Conservation (phyloP, 2,797 vertebrate genomes). For the Eupleurogrammus muticus region DNA sequence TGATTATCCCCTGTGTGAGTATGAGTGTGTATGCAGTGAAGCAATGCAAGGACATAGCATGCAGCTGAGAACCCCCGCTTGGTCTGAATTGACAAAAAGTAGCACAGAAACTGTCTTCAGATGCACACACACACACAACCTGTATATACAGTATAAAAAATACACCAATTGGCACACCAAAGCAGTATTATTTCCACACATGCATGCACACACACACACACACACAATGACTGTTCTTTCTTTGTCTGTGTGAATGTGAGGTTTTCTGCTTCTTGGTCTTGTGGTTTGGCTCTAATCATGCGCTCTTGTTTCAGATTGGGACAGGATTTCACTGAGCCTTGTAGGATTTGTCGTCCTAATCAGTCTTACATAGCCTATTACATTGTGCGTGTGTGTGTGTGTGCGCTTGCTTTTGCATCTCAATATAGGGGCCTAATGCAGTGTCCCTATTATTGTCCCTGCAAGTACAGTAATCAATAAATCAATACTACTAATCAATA, state of each 20-base stretch:
- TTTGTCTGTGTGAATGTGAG: conserved; percentile 15
- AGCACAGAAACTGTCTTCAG: conserved; percentile 32
- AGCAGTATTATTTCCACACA: conserved; percentile 24
- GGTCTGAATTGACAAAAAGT: conserved; percentile 46
- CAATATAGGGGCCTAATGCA: neutral
- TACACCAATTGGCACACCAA: conserved; percentile 13
- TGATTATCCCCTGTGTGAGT: conserved; percentile 64
- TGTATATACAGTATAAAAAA: neutral
- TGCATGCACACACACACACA: conserved; percentile 3
- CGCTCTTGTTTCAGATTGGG: conserved; percentile 10
- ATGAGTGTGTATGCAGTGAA: conserved; percentile 54
- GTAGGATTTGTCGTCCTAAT: conserved; percentile 18
- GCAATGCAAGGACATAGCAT: conserved; percentile 56
- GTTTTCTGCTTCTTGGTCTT: neutral
- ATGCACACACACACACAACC: neutral
- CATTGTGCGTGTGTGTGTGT: neutral
- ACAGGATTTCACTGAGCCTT: conserved; percentile 25
- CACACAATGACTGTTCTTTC: neutral
- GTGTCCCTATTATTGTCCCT: neutral
- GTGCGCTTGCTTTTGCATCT: neutral
- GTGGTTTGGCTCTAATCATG: conserved; percentile 14
- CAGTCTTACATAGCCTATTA: conserved; percentile 6
- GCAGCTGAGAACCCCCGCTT: conserved; percentile 52
- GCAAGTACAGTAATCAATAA: too few relatives aligned
- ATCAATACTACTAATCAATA: too few relatives aligned